These are phyloP conservation scores for Cercopithecus mona DNA, from an alignment of 2,113 vertebrate species.

Conservation along the genomic window DNA sequence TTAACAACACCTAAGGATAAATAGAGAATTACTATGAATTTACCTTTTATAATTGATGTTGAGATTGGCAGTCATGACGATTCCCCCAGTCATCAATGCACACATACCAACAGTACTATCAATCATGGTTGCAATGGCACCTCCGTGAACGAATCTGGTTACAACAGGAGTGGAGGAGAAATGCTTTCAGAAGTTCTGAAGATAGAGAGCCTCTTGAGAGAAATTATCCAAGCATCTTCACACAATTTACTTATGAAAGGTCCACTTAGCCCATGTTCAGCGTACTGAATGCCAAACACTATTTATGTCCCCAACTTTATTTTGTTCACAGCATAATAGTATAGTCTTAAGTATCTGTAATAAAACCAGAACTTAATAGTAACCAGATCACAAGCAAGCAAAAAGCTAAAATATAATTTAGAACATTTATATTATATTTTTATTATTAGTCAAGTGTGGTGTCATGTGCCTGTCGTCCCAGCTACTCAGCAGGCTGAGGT, in stretches of 20 bases:
- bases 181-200: neutral
- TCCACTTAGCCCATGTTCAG: neutral
- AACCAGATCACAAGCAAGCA: neutral
- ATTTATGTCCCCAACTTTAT: neutral
- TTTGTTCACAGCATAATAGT: neutral
- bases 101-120: neutral
- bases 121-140: conserved; percentile 56
- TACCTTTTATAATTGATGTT: conserved; percentile 74
- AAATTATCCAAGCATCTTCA: neutral
- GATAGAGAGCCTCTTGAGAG: neutral
- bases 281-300: neutral
- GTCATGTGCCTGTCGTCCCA: too few relatives aligned
- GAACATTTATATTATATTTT: neutral
- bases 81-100: rapidly evolving
- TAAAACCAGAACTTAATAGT: neutral
- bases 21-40: neutral
- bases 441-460: neutral
- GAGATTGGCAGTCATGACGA: conserved; percentile 68
- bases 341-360: neutral
- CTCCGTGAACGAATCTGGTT: conserved; percentile 64
- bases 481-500: too few relatives aligned
- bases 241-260: neutral
- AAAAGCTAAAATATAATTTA: conserved; percentile 27
- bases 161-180: neutral
- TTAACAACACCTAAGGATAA: neutral